Conservation (phyloP, 2,888 invertebrate genomes). For the Meghimatium bilineatum region DNA sequence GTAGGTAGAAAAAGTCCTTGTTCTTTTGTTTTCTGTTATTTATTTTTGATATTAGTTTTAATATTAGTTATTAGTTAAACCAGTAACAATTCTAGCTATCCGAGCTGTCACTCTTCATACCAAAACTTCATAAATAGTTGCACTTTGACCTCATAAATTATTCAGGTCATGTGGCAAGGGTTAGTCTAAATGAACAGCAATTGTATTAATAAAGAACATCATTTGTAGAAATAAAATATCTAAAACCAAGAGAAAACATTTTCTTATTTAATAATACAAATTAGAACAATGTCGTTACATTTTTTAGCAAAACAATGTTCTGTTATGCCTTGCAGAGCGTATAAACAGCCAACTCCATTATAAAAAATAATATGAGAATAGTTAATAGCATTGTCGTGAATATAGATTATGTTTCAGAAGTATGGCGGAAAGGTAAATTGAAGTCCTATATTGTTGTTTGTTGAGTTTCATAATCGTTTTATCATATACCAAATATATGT, state of each 20-base stretch:
- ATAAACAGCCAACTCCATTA: not conserved
- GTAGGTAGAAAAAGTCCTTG: no score
- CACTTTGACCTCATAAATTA: constrained; percentile 30
- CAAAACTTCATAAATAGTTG: no score
- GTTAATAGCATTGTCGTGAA: constrained; percentile 4
- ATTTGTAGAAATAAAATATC: not conserved
- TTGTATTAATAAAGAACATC: not conserved
- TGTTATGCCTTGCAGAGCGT: not conserved
- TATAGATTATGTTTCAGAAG: constrained; percentile 40
- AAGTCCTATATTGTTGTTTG: not conserved
- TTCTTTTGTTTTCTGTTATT: no score
- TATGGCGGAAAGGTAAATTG: constrained; percentile 47
- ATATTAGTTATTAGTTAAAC: no score
- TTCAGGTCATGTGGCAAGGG: constrained; percentile 20
- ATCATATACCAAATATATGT: not conserved
- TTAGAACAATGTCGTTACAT: not conserved
- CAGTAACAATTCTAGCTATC: no score
- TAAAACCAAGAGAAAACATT: not conserved
- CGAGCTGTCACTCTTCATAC: no score
- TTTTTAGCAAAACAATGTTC: not conserved
- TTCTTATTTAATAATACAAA: not conserved
- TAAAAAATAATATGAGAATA: constrained; percentile 10
- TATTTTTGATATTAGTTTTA: no score
- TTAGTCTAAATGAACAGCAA: constrained; percentile 1
- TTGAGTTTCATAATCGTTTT: not conserved